Percentiles rank a stretch among this genome's conserved stretches.
phyloP scores from a whole-genome alignment of 2,113 vertebrate genomes.

The Tupaia chinensis region DNA sequence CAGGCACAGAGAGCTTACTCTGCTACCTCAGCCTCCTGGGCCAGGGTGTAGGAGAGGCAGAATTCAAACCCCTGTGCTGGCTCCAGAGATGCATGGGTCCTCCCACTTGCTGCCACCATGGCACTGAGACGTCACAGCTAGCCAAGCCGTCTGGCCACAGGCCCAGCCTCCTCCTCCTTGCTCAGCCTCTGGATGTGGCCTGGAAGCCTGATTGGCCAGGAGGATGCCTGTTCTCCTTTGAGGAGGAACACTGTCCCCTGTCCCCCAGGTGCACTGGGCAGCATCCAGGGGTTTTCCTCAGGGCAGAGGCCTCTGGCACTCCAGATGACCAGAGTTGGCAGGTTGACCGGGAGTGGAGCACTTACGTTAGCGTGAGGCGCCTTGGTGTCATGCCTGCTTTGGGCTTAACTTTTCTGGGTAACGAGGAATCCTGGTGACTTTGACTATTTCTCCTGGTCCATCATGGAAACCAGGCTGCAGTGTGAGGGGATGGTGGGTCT shows the following conservation, averaged over 20 bases:
- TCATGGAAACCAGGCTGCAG: not conserved
- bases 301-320: not conserved
- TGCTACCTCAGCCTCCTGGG: not conserved
- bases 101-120: not conserved
- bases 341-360: not conserved
- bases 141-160: not conserved
- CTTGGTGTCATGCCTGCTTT: not conserved
- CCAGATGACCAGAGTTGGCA: too few species aligned
- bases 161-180: not conserved
- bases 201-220: not conserved
- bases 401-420: not conserved
- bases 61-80: not conserved
- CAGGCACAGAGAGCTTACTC: not conserved
- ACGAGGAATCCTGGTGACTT: not conserved
- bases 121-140: not conserved
- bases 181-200: not conserved
- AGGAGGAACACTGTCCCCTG: not conserved
- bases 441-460: not conserved
- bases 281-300: not conserved
- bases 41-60: not conserved
- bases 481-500: fast-evolving
- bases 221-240: not conserved
- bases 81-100: not conserved
- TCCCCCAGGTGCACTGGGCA: not conserved
- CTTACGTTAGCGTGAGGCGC: not conserved